phyloP scores from a whole-genome alignment of 1,140 invertebrate species.

The Drosophila arawakana region DNA sequence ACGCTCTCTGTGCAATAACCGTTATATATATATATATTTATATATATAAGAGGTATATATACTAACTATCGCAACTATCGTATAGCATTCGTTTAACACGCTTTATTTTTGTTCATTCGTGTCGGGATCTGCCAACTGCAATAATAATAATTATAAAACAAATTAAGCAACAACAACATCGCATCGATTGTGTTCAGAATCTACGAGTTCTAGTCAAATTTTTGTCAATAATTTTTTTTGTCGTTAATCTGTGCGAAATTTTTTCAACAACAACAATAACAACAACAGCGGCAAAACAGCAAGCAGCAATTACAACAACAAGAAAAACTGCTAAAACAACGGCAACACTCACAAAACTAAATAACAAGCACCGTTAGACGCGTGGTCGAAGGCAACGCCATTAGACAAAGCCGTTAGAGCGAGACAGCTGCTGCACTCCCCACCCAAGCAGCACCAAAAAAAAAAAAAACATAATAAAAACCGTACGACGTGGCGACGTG shows the following conservation, averaged over 20 bases:
- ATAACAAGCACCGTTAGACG: conserved; percentile 10
- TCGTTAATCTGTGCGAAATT: conserved; percentile 37
- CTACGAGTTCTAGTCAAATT: conserved; percentile 45
- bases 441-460: background rate
- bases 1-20: conserved; percentile 56
- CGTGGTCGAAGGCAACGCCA: conserved; percentile 1
- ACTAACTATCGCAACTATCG: conserved; percentile 35
- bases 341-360: conserved; percentile 16
- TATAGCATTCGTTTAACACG: conserved; percentile 25
- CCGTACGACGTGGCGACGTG: conserved; percentile 13
- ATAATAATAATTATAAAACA: conserved; percentile 24
- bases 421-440: conserved; percentile 29
- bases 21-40: conserved; percentile 14
- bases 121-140: conserved; percentile 45
- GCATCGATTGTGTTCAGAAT: conserved; percentile 41
- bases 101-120: conserved; percentile 17
- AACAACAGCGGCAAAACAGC: background rate
- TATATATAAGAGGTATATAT: conserved; percentile 24
- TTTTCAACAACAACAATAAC: conserved; percentile 7
- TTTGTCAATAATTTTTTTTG: conserved; percentile 35
- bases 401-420: conserved; percentile 33
- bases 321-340: conserved; percentile 5
- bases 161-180: conserved; percentile 22
- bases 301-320: background rate
- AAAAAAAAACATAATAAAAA: conserved; percentile 3